These are phyloP conservation scores for Mermis nigrescens DNA, from an alignment of 2,888 invertebrate genomes.

Conservation along the genomic window DNA sequence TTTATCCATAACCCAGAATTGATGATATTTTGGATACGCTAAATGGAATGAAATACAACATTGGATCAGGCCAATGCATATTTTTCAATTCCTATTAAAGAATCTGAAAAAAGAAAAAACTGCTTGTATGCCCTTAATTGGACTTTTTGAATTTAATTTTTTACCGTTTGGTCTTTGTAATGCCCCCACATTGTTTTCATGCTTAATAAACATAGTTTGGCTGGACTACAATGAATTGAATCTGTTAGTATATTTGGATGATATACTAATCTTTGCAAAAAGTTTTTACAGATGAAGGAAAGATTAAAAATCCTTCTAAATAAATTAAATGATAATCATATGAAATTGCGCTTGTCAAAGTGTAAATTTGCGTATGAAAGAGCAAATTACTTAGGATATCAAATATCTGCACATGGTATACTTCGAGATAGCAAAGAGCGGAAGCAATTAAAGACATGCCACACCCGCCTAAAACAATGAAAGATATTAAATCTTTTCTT, in stretches of 20 bases:
- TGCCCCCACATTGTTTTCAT: conserved; percentile 18
- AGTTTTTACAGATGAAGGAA: conserved; percentile 16
- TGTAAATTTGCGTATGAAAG: conserved; percentile 13
- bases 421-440: conserved; percentile 21
- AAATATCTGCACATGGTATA: conserved; percentile 23
- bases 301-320: conserved; percentile 16
- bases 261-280: conserved; percentile 17
- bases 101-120: conserved; percentile 17
- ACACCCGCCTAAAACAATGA: conserved; percentile 16
- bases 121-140: conserved; percentile 16
- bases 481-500: conserved; percentile 18
- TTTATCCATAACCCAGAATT: conserved; percentile 13
- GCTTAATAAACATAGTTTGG: conserved; percentile 18
- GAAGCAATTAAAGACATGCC: conserved; percentile 19
- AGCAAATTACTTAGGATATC: conserved; percentile 27
- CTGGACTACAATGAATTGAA: conserved; percentile 14
- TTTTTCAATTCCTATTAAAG: conserved; percentile 15
- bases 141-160: conserved; percentile 19
- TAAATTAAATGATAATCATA: not conserved
- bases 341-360: conserved; percentile 23
- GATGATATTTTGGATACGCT: conserved; percentile 14
- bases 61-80: conserved; percentile 16
- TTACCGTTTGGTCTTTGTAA: conserved; percentile 22
- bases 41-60: conserved; percentile 7
- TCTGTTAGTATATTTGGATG: conserved; percentile 20